Conservation (phyloP, 2,888 invertebrate species). For the Eilema griseolum region DNA sequence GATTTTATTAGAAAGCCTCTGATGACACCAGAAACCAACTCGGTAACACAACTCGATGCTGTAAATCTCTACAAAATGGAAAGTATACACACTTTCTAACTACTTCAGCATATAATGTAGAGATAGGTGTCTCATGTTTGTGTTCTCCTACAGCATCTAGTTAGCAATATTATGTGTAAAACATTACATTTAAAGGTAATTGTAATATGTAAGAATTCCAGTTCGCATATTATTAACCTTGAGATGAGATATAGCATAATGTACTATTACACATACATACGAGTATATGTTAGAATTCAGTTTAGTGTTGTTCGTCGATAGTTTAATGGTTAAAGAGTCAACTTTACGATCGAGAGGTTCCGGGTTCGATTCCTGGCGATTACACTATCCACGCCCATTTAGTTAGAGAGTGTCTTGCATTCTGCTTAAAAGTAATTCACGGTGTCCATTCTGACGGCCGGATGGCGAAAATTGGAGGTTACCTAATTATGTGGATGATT, state of each 20-base stretch:
- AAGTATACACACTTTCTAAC: constrained; percentile 69
- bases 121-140: constrained; percentile 32
- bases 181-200: neutral
- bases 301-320: too few relatives aligned
- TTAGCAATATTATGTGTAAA: neutral
- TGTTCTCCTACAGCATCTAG: constrained; percentile 33
- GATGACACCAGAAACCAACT: constrained; percentile 68
- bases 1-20: constrained; percentile 74
- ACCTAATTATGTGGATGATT: neutral
- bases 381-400: too few relatives aligned
- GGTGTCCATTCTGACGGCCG: neutral
- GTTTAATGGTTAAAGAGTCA: too few relatives aligned
- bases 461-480: neutral
- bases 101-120: constrained; percentile 48
- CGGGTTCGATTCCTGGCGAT: too few relatives aligned
- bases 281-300: too few relatives aligned
- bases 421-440: too few relatives aligned
- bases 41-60: constrained; percentile 60
- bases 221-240: neutral
- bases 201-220: too few relatives aligned
- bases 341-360: too few relatives aligned
- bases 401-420: too few relatives aligned
- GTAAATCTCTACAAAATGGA: constrained; percentile 70
- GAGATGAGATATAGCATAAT: neutral
- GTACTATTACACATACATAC: too few relatives aligned